A percentile compares a stretch with the other conserved stretches of the same genome.
Evolutionary conservation across 2,113 vertebrate genomes (phyloP).

Genomic region (Albula glossodonta): DNA sequence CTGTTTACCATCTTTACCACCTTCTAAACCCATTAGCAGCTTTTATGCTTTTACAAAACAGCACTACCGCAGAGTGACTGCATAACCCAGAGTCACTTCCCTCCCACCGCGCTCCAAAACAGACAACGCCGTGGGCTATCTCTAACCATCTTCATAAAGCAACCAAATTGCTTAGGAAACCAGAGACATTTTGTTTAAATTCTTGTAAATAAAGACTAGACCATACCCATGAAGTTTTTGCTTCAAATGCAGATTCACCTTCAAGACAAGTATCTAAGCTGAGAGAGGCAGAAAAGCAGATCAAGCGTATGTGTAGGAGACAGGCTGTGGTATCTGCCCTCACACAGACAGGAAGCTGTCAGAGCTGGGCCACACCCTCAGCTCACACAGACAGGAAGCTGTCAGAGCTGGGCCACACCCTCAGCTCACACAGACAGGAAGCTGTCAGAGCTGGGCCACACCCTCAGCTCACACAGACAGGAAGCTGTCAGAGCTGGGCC

Average conservation of each 20-base stretch:
- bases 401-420: too few relatives aligned
- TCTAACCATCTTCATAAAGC: neutral
- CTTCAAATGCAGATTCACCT: neutral
- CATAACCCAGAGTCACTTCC: neutral
- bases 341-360: too few relatives aligned
- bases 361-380: too few relatives aligned
- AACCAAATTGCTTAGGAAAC: neutral
- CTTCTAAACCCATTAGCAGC: neutral
- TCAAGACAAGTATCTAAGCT: neutral
- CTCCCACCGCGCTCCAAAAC: neutral
- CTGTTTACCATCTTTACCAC: neutral
- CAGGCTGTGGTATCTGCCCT: neutral
- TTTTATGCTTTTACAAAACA: neutral
- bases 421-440: too few relatives aligned
- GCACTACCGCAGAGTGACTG: neutral
- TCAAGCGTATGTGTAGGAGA: neutral
- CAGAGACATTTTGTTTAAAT: neutral
- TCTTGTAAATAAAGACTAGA: neutral
- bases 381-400: too few relatives aligned
- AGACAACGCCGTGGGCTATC: neutral
- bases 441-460: too few relatives aligned
- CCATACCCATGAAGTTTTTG: neutral
- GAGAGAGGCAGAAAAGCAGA: neutral
- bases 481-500: too few relatives aligned
- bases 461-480: too few relatives aligned